These are phyloP conservation scores for Hydrozoanthus tunicans DNA, from an alignment of 64 coral and sea anemone genomes.

Conservation along the genomic window DNA sequence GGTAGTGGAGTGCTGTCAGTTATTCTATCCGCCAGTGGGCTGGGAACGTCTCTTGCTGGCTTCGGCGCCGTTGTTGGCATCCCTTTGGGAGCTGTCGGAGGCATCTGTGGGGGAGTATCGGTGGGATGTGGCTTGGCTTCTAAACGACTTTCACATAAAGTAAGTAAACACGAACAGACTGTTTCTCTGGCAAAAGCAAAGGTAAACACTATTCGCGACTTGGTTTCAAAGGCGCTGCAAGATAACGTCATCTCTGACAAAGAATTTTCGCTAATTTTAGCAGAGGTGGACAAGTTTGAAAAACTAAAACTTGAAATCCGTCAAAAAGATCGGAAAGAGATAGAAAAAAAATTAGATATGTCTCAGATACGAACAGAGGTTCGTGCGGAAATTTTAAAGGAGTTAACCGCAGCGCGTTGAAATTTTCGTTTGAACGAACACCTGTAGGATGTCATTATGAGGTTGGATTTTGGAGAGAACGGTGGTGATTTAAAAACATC, in stretches of 20 bases:
- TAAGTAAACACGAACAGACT: constrained; percentile 53
- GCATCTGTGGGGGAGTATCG: constrained; percentile 11
- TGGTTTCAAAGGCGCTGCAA: constrained; percentile 59
- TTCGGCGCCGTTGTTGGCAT: constrained; percentile 42
- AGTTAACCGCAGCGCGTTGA: constrained; percentile 18
- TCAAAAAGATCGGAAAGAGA: constrained; percentile 14
- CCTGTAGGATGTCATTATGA: neutral
- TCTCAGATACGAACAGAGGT: constrained; percentile 25
- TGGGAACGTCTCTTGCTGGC: constrained; percentile 38
- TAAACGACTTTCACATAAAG: constrained; percentile 42
- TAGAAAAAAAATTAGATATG: neutral
- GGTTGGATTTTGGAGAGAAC: neutral
- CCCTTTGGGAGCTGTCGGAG: constrained; percentile 35
- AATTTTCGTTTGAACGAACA: constrained; percentile 21
- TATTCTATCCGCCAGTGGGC: neutral
- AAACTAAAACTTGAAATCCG: constrained; percentile 25
- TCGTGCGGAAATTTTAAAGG: constrained; percentile 32
- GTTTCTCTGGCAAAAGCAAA: neutral
- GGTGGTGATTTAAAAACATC: neutral
- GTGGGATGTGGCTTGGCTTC: neutral
- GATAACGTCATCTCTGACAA: constrained; percentile 26
- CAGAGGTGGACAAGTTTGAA: constrained; percentile 33
- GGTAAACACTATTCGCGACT: constrained; percentile 47
- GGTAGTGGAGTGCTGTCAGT: constrained; percentile 29
- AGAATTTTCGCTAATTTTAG: constrained; percentile 46